Evolutionary conservation across 2,113 vertebrate genomes (phyloP), one percentile per base, ranked within the genome.

Genomic region (Cryptotis parvus): DNA sequence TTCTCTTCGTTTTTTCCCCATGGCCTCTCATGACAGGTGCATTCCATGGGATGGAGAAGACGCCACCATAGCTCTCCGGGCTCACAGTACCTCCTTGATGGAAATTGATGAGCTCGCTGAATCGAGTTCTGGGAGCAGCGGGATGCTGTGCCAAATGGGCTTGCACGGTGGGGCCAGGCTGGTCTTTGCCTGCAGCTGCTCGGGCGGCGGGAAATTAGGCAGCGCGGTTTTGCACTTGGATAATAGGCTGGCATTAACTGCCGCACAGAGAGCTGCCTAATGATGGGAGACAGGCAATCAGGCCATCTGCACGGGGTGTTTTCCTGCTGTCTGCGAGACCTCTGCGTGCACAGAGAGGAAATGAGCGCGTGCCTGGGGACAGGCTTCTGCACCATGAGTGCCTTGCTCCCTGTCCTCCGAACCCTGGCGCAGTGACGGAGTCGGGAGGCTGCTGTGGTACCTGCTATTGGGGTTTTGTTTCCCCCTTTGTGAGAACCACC

Each of bases 261-360:
- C 85, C 90, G 95, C 49, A 75, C 70, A 76, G 91, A 96, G 88
- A 83, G 80, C 94, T 93, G 15, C 94, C 91, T 80, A 80, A 29
- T 79, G 45, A 66, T 63, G 49, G 82, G 20, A 4, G 33, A 31
- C 11, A 7, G 7, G 43, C 2, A 87, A 94, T 94, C 70, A 90
- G 66, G 82, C 78, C 35, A 31, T 74, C 70, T 5, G 35, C 88
- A 63, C 29, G 80, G 94, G 92, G 84, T 88, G 4, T 65, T 29
- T 12, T 9, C 27, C 27, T 9, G 26, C 61, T 11, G 7, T 29
- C 63, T 29, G 6, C 20, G 85, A 63, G 73, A 77, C n/a, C 4
- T 31, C 26, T 93, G 75, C 88, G 85, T 65, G 89, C 69, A 0
- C 31, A 33, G 91, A 73, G 41, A 65, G 82, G 78, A 70, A 73